Conservation (phyloP, 2,797 vertebrate species). For the Trachurus trachurus region DNA sequence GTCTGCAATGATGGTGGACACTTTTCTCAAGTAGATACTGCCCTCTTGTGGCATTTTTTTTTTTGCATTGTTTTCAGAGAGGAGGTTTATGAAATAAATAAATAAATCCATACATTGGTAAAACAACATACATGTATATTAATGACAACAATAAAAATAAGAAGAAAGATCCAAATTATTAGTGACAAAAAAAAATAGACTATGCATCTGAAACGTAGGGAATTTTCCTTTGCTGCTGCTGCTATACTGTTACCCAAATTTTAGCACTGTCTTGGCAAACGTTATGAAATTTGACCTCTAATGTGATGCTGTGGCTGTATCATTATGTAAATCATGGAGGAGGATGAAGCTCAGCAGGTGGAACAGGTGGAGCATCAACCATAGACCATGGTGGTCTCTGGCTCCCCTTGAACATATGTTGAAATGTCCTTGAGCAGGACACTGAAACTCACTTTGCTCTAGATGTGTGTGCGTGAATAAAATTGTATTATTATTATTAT, state of each 20-base stretch:
- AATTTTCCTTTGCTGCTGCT: background rate
- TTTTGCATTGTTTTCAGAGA: background rate
- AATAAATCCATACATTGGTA: background rate
- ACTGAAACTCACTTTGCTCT: background rate
- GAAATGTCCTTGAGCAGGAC: background rate
- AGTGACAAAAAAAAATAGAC: background rate
- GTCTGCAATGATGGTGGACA: too few relatives aligned
- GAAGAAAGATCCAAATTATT: background rate
- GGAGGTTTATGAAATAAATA: background rate
- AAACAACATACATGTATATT: background rate
- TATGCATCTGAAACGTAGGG: background rate
- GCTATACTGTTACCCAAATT: background rate
- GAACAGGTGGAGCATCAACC: background rate
- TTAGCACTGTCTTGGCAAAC: background rate
- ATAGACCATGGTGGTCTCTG: background rate
- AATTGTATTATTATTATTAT: background rate
- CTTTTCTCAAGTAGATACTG: constrained; percentile 44
- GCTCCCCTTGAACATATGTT: background rate
- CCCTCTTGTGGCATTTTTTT: constrained; percentile 58
- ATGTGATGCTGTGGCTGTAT: background rate
- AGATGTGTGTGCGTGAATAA: background rate
- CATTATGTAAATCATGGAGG: background rate
- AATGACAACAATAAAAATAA: background rate
- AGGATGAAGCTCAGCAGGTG: background rate
- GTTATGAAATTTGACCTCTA: background rate